Evolutionary conservation across 2,113 vertebrate genomes (phyloP).

Genomic region (Madoqua kirkii): DNA sequence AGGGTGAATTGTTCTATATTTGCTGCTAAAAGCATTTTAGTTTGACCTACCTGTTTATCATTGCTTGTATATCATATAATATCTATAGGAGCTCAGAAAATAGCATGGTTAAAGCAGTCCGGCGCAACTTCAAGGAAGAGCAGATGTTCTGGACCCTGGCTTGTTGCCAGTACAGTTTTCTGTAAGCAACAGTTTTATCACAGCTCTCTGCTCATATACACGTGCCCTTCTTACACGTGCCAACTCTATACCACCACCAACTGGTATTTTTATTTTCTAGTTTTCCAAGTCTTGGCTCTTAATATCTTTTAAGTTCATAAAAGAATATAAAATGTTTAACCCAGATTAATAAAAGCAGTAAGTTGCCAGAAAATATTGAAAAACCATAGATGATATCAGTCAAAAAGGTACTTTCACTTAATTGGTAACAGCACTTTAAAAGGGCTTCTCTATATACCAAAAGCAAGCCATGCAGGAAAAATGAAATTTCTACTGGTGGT

Average conservation of each 20-base stretch:
- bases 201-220: background rate
- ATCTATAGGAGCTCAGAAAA: background rate
- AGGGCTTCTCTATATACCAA: background rate
- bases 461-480: background rate
- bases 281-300: slow-evolving; percentile 24
- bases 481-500: slow-evolving; percentile 14
- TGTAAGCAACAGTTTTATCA: background rate
- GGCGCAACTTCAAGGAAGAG: background rate
- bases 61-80: background rate
- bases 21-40: slow-evolving; percentile 8
- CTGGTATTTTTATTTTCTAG: background rate
- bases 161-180: background rate
- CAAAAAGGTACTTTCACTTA: background rate
- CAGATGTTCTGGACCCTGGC: background rate
- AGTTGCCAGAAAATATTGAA: background rate
- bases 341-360: background rate
- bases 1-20: background rate
- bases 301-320: slow-evolving; percentile 2
- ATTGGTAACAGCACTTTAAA: background rate
- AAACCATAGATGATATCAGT: background rate
- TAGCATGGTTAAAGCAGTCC: background rate
- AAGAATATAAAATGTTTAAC: background rate
- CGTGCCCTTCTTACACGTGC: background rate
- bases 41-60: background rate
- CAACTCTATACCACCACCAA: background rate